Percentiles rank a stretch among this genome's conserved stretches.
These are phyloP conservation scores for Lagopus muta DNA, from an alignment of 2,113 vertebrate species.

Conservation along the genomic window DNA sequence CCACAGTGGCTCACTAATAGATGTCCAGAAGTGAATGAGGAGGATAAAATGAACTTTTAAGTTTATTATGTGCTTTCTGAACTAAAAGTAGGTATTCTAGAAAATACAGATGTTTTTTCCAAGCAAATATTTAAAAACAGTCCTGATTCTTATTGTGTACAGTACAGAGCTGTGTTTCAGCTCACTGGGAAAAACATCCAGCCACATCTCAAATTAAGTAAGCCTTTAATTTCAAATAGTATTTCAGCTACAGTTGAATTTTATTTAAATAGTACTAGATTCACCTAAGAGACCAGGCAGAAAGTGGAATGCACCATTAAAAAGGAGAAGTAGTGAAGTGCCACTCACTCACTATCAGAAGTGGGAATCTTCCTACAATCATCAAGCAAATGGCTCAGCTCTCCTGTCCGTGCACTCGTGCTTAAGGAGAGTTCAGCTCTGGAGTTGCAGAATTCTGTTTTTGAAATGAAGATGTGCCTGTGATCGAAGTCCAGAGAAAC, in stretches of 20 bases:
- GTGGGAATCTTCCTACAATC: neutral
- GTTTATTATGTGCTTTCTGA: neutral
- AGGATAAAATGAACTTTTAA: accelerated
- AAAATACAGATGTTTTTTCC: neutral
- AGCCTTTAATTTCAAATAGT: conserved; percentile 19
- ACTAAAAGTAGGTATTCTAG: neutral
- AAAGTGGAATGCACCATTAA: neutral
- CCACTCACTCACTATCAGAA: conserved; percentile 2
- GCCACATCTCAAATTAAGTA: conserved; percentile 31
- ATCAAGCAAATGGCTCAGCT: neutral
- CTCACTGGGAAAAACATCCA: neutral
- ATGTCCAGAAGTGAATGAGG: neutral
- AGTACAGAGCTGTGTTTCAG: neutral
- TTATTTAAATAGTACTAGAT: conserved; percentile 20
- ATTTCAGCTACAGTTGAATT: conserved; percentile 12
- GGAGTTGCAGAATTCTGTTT: neutral
- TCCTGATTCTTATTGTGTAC: neutral
- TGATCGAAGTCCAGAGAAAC: conserved; percentile 6
- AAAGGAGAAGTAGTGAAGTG: neutral
- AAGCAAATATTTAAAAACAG: neutral
- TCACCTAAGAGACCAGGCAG: neutral
- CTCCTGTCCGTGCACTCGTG: neutral
- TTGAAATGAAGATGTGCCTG: neutral
- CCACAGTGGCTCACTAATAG: neutral
- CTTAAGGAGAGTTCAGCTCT: neutral